A percentile compares a stretch with the other conserved stretches of the same genome.
Evolutionary conservation across 1,140 invertebrate genomes (phyloP).

Genomic region (Spodoptera litura): DNA sequence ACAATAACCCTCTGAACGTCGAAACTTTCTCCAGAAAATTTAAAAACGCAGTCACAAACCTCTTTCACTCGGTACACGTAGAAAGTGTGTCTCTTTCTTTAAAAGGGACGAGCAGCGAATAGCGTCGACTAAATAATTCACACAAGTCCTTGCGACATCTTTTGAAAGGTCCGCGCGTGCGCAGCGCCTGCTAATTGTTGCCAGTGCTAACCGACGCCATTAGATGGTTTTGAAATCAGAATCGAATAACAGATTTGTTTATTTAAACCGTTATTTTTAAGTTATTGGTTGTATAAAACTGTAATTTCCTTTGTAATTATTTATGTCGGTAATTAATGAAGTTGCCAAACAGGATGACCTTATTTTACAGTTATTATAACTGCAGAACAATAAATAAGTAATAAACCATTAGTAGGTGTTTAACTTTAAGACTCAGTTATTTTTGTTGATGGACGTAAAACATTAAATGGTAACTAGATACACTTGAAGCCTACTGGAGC

Average conservation of each 20-base stretch:
- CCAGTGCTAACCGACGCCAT: not conserved
- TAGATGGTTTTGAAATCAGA: not conserved
- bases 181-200: slow-evolving; percentile 2
- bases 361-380: no score
- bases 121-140: slow-evolving; percentile 28
- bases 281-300: no score
- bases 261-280: no score
- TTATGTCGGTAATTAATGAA: no score
- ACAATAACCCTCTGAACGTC: not conserved
- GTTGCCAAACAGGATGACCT: no score
- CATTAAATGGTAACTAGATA: no score
- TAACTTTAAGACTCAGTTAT: no score
- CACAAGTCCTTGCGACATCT: slow-evolving; percentile 28
- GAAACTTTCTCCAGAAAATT: slow-evolving; percentile 1
- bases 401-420: no score
- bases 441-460: no score
- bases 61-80: slow-evolving; percentile 11
- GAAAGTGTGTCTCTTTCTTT: slow-evolving; percentile 9
- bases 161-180: slow-evolving; percentile 12
- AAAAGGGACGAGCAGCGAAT: not conserved
- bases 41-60: slow-evolving; percentile 7
- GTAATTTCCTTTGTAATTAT: no score
- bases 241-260: not conserved
- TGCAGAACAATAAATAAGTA: no score
- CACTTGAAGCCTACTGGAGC: no score